phyloP scores from a whole-genome alignment of 2,113 vertebrate genomes.

The Pycnonotus jocosus region DNA sequence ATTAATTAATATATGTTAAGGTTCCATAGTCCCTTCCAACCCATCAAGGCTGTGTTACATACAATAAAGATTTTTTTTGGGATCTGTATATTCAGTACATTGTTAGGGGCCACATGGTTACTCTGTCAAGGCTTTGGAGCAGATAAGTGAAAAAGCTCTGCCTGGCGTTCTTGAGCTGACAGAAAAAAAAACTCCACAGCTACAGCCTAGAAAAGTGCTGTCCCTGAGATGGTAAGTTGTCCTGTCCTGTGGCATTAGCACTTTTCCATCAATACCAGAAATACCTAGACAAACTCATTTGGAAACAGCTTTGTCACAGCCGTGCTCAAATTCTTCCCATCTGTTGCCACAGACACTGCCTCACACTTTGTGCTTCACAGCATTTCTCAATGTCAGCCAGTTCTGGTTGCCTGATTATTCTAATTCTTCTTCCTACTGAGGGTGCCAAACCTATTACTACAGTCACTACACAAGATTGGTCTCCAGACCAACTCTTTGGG shows the following conservation, averaged over 20 bases:
- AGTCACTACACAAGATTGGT: neutral
- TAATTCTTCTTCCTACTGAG: neutral
- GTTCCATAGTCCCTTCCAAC: neutral
- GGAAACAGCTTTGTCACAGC: neutral
- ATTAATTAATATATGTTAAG: neutral
- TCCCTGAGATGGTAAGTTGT: neutral
- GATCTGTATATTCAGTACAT: neutral
- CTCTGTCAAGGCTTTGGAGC: neutral
- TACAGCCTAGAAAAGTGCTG: neutral
- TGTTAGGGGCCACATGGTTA: neutral
- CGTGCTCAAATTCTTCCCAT: neutral
- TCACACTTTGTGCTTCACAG: neutral
- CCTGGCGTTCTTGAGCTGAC: neutral
- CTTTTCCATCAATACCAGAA: neutral
- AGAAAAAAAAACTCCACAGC: neutral
- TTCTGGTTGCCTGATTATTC: neutral
- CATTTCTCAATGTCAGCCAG: neutral
- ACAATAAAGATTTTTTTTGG: neutral
- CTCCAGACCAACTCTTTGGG: neutral
- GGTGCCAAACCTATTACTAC: neutral
- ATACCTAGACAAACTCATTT: neutral
- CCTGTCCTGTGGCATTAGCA: neutral
- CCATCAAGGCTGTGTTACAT: neutral
- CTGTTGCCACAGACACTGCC: constrained; percentile 2
- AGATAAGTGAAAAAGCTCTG: neutral